phyloP scores from a whole-genome alignment of 2,797 vertebrate genomes.

The Acanthurus lineatus region DNA sequence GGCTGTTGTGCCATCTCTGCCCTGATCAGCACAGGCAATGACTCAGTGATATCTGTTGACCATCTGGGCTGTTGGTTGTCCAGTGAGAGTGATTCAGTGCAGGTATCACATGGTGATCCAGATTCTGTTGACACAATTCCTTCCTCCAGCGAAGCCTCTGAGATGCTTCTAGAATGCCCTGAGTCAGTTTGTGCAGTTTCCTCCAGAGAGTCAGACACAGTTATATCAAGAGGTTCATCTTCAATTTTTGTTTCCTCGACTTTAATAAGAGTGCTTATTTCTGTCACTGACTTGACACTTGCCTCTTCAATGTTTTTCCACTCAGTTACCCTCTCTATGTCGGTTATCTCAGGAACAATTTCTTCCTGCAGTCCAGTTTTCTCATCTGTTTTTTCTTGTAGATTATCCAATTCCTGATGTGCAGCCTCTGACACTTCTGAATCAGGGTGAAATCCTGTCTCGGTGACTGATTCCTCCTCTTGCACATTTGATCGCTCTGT shows the following conservation, averaged over 20 bases:
- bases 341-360: neutral
- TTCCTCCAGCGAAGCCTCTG: conserved; percentile 6
- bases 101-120: neutral
- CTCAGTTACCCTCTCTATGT: neutral
- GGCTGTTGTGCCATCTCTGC: conserved; percentile 20
- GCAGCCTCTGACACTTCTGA: conserved; percentile 1
- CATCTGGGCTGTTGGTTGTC: conserved; percentile 18
- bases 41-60: conserved; percentile 13
- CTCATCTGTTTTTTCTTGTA: conserved; percentile 8
- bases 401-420: conserved; percentile 1
- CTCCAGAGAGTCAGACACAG: neutral
- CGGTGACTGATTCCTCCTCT: neutral
- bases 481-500: neutral
- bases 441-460: conserved; percentile 23
- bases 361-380: conserved; percentile 13
- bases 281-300: neutral
- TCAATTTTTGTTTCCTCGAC: neutral
- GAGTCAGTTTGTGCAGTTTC: conserved; percentile 17
- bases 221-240: conserved; percentile 18
- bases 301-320: conserved; percentile 30
- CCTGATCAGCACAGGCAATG: neutral
- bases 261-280: neutral
- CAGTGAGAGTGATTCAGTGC: conserved; percentile 4
- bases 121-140: neutral
- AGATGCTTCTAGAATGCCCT: neutral